phyloP scores from a whole-genome alignment of 2,113 vertebrate genomes.

The Peromyscus polionotus region DNA sequence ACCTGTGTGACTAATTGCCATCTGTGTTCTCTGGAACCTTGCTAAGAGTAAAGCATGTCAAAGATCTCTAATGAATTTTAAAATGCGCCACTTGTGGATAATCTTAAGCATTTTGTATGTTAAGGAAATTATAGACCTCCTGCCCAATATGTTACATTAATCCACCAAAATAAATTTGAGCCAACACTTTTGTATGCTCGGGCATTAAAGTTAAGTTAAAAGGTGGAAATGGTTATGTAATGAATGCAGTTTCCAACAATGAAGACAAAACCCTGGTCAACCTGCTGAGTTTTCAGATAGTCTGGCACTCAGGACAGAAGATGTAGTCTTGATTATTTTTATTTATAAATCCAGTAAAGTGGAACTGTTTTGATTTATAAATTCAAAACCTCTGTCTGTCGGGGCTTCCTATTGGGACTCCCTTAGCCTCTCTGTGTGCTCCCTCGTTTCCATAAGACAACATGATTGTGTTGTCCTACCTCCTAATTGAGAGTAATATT shows the following conservation, averaged over 20 bases:
- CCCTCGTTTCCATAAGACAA: conserved; percentile 19
- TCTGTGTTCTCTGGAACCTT: conserved; percentile 42
- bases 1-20: conserved; percentile 47
- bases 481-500: background rate
- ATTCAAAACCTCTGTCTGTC: background rate
- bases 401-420: background rate
- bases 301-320: background rate
- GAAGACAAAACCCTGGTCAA: background rate
- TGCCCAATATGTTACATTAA: conserved; percentile 32
- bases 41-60: conserved; percentile 32
- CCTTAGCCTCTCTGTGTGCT: background rate
- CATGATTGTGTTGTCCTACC: conserved; percentile 18
- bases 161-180: conserved; percentile 30
- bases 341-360: background rate
- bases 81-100: conserved; percentile 22
- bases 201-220: conserved; percentile 43
- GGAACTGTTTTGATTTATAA: conserved; percentile 47
- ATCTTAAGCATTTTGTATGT: conserved; percentile 30
- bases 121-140: conserved; percentile 59
- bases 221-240: background rate
- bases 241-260: conserved; percentile 2
- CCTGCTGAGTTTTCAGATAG: background rate
- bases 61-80: conserved; percentile 63
- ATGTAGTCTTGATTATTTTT: conserved; percentile 9
- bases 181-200: conserved; percentile 18